These are phyloP conservation scores for Carollia perspicillata DNA, from an alignment of 2,113 vertebrate species.

Conservation along the genomic window DNA sequence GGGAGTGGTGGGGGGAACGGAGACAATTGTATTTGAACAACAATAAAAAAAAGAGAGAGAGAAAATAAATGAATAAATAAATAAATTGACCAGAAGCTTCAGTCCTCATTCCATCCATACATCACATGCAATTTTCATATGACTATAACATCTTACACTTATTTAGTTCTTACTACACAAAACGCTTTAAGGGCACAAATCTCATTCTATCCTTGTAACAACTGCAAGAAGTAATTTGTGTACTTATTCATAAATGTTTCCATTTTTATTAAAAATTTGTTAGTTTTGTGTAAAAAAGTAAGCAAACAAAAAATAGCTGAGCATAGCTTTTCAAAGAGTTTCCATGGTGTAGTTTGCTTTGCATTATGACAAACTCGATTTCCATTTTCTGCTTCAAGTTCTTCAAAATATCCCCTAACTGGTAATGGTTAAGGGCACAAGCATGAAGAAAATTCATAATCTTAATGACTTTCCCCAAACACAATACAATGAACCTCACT, in stretches of 20 bases:
- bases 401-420: not conserved
- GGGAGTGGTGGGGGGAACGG: no score
- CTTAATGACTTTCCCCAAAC: not conserved
- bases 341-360: not conserved
- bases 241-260: not conserved
- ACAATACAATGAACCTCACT: not conserved
- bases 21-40: no score
- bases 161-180: not conserved
- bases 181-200: not conserved
- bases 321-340: not conserved
- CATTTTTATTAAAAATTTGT: not conserved
- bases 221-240: not conserved
- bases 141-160: not conserved
- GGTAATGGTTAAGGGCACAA: not conserved
- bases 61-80: no score
- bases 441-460: not conserved
- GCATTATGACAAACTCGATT: not conserved
- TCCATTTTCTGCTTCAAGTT: slow-evolving; percentile 14
- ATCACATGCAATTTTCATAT: not conserved
- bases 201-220: not conserved
- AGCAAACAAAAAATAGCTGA: not conserved
- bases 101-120: not conserved
- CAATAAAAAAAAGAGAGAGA: no score
- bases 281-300: not conserved
- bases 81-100: not conserved